Evolutionary conservation across 1,140 invertebrate species (phyloP).

Genomic region (Cheumatopsyche charites): DNA sequence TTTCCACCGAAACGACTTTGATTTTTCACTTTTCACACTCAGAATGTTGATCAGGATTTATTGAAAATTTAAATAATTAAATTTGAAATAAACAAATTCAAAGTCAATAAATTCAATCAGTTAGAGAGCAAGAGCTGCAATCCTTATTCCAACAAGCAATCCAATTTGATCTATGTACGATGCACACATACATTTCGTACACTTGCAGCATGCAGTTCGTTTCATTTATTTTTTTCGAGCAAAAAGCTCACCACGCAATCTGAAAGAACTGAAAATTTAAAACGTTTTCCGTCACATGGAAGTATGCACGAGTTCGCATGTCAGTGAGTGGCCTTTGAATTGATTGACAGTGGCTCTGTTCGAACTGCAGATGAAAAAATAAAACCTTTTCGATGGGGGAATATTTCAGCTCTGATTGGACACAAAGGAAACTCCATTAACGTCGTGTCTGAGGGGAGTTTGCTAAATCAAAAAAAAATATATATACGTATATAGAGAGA

Average conservation of each 20-base stretch:
- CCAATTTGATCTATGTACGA: background rate
- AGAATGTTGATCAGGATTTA: too few relatives aligned
- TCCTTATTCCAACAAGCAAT: background rate
- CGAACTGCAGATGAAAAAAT: too few relatives aligned
- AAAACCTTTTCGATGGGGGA: background rate
- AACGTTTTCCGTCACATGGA: background rate
- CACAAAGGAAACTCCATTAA: constrained; percentile 28
- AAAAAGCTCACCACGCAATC: background rate
- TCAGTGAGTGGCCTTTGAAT: background rate
- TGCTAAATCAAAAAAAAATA: too few relatives aligned
- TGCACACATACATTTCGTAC: background rate
- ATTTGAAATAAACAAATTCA: too few relatives aligned
- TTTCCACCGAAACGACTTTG: background rate
- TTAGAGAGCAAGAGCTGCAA: too few relatives aligned
- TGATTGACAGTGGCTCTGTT: constrained; percentile 11
- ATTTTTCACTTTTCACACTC: background rate
- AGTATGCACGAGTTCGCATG: too few relatives aligned
- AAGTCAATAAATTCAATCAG: too few relatives aligned
- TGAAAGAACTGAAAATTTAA: too few relatives aligned
- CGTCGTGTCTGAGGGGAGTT: constrained; percentile 1
- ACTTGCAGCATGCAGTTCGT: too few relatives aligned
- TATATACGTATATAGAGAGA: constrained; percentile 6
- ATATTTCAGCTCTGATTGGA: constrained; percentile 27
- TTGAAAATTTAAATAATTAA: too few relatives aligned
- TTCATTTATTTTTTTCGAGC: background rate